Base-by-base conservation (phyloP, 2,113 vertebrate genomes). In the Siniperca knerii region DNA sequence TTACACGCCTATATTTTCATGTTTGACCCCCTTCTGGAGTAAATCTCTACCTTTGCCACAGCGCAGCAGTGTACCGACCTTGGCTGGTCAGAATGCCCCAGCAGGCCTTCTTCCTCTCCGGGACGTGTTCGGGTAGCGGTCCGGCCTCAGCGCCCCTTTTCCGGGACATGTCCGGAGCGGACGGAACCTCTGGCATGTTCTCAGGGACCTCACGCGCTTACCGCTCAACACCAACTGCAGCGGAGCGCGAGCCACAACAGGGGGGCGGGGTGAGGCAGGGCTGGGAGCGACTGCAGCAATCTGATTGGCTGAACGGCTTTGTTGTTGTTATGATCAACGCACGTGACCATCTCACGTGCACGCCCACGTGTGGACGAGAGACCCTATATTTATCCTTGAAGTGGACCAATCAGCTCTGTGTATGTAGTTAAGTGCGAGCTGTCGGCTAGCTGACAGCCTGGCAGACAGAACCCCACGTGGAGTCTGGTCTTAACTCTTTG, bases 11-110 rank as follows among this genome's bases (percentile, higher is more conserved):
- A 29, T 29, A 29, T 44, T 10, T 44, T 9, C 42, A 44, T 1
- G 42, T 55, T 37, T 35, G 6, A 15, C 11, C 20, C 2, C 11
- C 21, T 3, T 37, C 48, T 37, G 8, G 8, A 50, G 65, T 1
- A 16, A 46, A 46, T 5, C 6, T 48, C 25, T 25, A 20, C 13
- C 23, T 60, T 20, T 18, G 5, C 23, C 6, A 3, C 10, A 62
- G 37, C 25, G n/a, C 48, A 52, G 61, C 60, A 12, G 25, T 55
- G 61, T 54, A 89, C 97, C 96, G 94, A 99, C 98, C 98, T 98
- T 98, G 98, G 94, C 98, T 98, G 85, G 97, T 98, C 91, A 99
- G 96, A 92, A 99, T 95, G 77, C 96, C 97, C 98, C 98, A 98
- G 95, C 95, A 95, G 87, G 96, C 92, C 89, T 94, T 97, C 89